A percentile compares a stretch with the other conserved stretches of the same genome.
Conservation (phyloP, 2,888 invertebrate genomes). For the Ophraella communa region DNA sequence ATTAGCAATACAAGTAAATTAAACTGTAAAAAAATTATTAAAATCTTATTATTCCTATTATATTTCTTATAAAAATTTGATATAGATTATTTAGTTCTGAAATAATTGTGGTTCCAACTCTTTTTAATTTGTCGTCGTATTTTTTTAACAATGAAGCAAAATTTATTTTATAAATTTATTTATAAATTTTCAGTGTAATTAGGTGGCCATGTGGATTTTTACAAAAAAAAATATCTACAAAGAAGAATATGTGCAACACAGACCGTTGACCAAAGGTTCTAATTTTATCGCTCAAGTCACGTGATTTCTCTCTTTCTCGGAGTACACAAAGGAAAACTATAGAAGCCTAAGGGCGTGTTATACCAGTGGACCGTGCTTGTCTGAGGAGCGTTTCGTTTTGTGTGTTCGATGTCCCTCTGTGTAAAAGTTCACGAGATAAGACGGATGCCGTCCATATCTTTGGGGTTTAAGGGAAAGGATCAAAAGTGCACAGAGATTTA, state of each 20-base stretch:
- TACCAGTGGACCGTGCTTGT: constrained; percentile 32
- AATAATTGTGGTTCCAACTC: too few relatives aligned
- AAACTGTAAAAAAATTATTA: too few relatives aligned
- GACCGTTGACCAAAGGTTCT: constrained; percentile 41
- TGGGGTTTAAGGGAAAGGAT: background rate
- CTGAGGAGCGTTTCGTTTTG: constrained; percentile 32
- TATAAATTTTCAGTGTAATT: background rate
- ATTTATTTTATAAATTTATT: too few relatives aligned
- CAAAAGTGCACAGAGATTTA: background rate
- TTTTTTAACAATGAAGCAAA: too few relatives aligned
- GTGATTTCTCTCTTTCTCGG: constrained; percentile 43
- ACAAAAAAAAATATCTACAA: constrained; percentile 4
- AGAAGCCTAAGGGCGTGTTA: constrained; percentile 37
- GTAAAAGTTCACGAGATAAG: background rate
- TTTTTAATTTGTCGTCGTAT: too few relatives aligned
- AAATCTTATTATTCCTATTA: too few relatives aligned
- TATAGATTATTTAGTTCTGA: too few relatives aligned
- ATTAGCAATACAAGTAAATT: too few relatives aligned
- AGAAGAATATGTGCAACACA: constrained; percentile 13
- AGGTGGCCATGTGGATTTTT: background rate
- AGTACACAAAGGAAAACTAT: constrained; percentile 41
- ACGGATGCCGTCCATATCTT: background rate
- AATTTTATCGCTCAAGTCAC: constrained; percentile 50
- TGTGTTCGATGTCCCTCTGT: constrained; percentile 13
- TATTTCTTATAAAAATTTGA: too few relatives aligned